Evolutionary conservation across 2,113 vertebrate species (phyloP), one percentile per base, ranked within the genome.

Genomic region (Oostethus manadensis): DNA sequence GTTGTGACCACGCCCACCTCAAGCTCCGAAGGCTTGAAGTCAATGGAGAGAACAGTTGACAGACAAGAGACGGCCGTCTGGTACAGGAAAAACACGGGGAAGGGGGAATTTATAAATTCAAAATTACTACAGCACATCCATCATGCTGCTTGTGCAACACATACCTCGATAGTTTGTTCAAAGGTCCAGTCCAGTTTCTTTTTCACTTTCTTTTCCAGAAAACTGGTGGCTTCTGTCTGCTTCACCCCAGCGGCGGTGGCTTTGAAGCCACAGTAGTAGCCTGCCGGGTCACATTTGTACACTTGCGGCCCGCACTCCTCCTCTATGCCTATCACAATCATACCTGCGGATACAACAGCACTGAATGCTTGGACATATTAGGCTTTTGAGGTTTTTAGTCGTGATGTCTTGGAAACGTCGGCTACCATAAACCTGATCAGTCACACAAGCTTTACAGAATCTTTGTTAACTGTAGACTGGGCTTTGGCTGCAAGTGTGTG

Each of bases 181-280:
- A 94, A 99, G 5, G 92, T 96, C 97, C 96, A 98, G 57, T 99
- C 97, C 79, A 94, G 90, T 89, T 99, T 99, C 93, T 99, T 98
- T 92, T 98, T 99, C 68, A 98, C 93, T 89, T 99, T 99, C 88
- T 99, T 99, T 89, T 99, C 97, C 81, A 99, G 91, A 86, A 99
- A 99, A 86, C 97, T 98, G 84, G 94, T 99, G 58, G 97, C 96
- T 79, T 99, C 97, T 8, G 97, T 99, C 76, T 99, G 96, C 86
- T 99, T 99, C 59, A 98, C 95, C 38, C 97, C 97, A 1, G 96
- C 93, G 18, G 95, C 94, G 0, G 97, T 99, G 80, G 97, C 97
- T 88, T 99, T 99, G 82, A 98, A 99, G 48, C 97, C 97, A 66
- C 97, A 99, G 68, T 97, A 99, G 80, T 98, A 99, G 22, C 97